Conservation (phyloP, 1,140 invertebrate species). For the Pseudomyrmex concolor region DNA sequence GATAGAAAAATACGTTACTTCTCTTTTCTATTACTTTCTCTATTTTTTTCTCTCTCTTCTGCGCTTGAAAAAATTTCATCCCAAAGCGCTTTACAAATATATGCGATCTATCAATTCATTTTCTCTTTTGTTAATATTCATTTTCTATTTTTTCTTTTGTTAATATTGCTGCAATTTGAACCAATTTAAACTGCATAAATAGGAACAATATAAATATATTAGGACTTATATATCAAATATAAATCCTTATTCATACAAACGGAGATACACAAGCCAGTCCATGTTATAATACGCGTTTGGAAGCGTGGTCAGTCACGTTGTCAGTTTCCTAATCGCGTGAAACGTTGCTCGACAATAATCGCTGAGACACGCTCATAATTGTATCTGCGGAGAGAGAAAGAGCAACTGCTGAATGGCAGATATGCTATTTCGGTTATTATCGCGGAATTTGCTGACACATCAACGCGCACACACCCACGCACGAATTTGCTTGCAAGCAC, state of each 20-base stretch:
- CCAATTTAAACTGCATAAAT: background rate
- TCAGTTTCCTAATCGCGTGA: constrained; percentile 11
- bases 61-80: too few relatives aligned
- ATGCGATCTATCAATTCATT: too few relatives aligned
- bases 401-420: constrained; percentile 54
- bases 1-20: too few relatives aligned
- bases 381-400: constrained; percentile 41
- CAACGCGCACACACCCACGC: background rate
- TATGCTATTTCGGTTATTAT: constrained; percentile 62
- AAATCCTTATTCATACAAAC: background rate
- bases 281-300: background rate
- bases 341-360: constrained; percentile 61
- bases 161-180: too few relatives aligned
- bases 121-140: too few relatives aligned
- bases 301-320: background rate
- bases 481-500: background rate
- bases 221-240: background rate
- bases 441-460: constrained; percentile 64
- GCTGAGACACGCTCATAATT: constrained; percentile 63
- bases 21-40: too few relatives aligned
- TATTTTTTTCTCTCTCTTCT: too few relatives aligned
- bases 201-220: background rate
- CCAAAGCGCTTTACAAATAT: too few relatives aligned
- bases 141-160: too few relatives aligned
- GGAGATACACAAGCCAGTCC: background rate